These are phyloP conservation scores for Venustoraphidia nigricollis DNA, from an alignment of 2,888 invertebrate species.

Conservation along the genomic window DNA sequence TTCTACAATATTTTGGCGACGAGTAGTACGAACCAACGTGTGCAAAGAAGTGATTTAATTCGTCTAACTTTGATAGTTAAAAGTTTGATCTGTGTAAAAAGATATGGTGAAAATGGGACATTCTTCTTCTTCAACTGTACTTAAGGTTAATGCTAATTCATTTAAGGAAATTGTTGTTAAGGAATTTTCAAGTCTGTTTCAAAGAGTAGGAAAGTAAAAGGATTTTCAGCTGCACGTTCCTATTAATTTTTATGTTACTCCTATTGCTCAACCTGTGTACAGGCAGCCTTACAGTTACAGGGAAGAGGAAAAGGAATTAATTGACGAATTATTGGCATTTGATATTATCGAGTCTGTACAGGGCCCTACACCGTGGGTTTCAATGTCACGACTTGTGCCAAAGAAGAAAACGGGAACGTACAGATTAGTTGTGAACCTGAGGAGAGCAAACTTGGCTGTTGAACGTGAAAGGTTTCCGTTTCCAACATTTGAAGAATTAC, in stretches of 20 bases:
- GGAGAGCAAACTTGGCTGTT: conserved; percentile 10
- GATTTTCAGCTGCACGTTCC: conserved; percentile 5
- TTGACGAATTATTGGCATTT: conserved; percentile 5
- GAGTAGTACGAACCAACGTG: no score
- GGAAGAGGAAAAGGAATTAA: conserved; percentile 5
- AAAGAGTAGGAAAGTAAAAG: conserved; percentile 8
- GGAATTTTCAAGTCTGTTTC: conserved; percentile 2
- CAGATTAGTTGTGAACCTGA: conserved; percentile 15
- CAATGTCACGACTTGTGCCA: conserved; percentile 13
- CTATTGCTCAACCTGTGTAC: conserved; percentile 9
- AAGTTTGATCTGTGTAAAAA: no score
- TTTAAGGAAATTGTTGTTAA: neutral
- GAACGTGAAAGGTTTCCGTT: conserved; percentile 8
- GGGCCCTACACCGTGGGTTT: conserved; percentile 12
- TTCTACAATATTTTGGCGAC: no score
- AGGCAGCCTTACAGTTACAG: conserved; percentile 8
- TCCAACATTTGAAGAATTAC: neutral
- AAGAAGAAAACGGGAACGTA: conserved; percentile 11
- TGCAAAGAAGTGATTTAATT: no score
- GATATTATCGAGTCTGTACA: conserved; percentile 11
- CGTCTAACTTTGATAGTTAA: no score
- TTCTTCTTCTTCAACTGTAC: no score
- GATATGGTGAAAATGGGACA: no score
- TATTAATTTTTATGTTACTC: conserved; percentile 3
- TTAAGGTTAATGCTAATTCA: no score